phyloP scores from a whole-genome alignment of 2,113 vertebrate species.

The Eulacestoma nigropectus region DNA sequence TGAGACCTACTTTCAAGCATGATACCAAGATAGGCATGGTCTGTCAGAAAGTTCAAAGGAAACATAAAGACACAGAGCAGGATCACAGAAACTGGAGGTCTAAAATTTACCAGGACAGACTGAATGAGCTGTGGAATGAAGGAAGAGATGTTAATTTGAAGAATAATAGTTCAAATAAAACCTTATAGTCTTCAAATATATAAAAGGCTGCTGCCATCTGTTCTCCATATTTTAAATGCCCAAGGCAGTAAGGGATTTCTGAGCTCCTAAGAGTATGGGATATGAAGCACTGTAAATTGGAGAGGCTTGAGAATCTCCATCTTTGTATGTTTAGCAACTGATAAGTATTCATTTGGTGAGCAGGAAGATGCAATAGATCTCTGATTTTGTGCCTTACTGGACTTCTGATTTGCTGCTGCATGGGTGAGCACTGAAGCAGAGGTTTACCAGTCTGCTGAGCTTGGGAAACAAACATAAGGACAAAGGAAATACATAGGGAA shows the following conservation, averaged over 20 bases:
- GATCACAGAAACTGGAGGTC: not conserved
- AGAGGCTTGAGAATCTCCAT: not conserved
- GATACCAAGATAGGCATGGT: not conserved
- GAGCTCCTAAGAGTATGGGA: not conserved
- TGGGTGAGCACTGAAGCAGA: not conserved
- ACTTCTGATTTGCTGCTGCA: not conserved
- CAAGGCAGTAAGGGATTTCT: not conserved
- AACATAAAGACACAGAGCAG: not conserved
- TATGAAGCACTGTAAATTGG: not conserved
- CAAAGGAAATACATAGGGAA: not conserved
- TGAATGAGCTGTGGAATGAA: not conserved
- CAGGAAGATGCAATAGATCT: not conserved
- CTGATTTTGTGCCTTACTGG: not conserved
- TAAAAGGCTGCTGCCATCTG: not conserved
- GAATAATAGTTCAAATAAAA: not conserved
- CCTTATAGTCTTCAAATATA: not conserved
- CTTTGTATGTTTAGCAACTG: not conserved
- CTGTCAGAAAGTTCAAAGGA: not conserved
- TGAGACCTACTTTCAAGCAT: not conserved
- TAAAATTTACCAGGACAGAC: not conserved
- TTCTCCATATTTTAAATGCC: not conserved
- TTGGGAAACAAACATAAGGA: not conserved
- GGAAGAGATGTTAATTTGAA: not conserved
- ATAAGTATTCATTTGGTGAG: not conserved
- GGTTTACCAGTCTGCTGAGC: not conserved